Conservation (phyloP, 1,140 invertebrate species). For the Cydia splendana region DNA sequence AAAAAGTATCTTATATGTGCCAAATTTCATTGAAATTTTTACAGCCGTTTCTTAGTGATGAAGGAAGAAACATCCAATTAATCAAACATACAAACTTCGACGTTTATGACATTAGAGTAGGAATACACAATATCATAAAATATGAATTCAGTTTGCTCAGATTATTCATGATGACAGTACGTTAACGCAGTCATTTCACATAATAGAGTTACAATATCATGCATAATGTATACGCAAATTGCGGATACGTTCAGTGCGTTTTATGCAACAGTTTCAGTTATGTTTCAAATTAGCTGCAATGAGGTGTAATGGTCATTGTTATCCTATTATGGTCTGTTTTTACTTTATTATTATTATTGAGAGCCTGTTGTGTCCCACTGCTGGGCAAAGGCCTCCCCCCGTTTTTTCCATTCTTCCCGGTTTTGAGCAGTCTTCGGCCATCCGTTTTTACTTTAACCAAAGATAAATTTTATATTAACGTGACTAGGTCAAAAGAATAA, state of each 20-base stretch:
- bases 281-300: constrained; percentile 7
- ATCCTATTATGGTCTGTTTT: background rate
- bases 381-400: too few relatives aligned
- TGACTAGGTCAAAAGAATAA: background rate
- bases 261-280: constrained; percentile 1
- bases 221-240: constrained; percentile 16
- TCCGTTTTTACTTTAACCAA: too few relatives aligned
- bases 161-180: background rate
- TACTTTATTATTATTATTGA: too few relatives aligned
- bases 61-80: too few relatives aligned
- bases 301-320: background rate
- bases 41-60: too few relatives aligned
- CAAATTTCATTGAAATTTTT: background rate
- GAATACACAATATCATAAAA: too few relatives aligned
- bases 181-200: constrained; percentile 7
- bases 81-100: too few relatives aligned
- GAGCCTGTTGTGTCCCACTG: too few relatives aligned
- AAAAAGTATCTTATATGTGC: too few relatives aligned
- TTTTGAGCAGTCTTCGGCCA: too few relatives aligned
- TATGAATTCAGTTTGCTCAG: background rate
- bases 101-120: too few relatives aligned
- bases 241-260: background rate
- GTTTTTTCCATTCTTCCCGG: too few relatives aligned
- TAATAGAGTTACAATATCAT: constrained; percentile 14
- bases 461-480: background rate